Conservation (phyloP, 2,797 vertebrate genomes). For the Anguilla megastoma region DNA sequence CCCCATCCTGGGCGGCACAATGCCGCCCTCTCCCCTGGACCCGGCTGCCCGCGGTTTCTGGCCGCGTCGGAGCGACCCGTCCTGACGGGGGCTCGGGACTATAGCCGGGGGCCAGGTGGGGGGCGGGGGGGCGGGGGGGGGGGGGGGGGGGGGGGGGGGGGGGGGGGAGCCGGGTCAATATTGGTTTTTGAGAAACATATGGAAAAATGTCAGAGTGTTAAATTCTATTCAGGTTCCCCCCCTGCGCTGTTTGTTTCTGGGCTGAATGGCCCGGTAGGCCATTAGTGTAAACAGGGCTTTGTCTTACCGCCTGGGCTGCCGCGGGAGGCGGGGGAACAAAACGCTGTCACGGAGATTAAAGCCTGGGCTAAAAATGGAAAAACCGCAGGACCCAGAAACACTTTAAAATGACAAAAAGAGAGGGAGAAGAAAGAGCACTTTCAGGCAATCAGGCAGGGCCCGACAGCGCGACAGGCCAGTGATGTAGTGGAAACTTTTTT, state of each 20-base stretch:
- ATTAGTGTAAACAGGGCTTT: constrained; percentile 87
- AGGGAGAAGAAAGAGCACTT: constrained; percentile 53
- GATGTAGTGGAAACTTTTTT: constrained; percentile 12
- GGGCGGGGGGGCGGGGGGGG: too few relatives aligned
- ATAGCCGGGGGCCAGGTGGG: constrained; percentile 67
- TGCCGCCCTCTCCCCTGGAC: constrained; percentile 76
- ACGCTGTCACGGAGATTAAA: constrained; percentile 68
- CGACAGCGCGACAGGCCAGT: constrained; percentile 26
- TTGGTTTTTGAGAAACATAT: constrained; percentile 79
- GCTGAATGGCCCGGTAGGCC: constrained; percentile 73
- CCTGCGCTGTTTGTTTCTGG: constrained; percentile 77
- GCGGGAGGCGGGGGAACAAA: constrained; percentile 74
- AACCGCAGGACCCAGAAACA: constrained; percentile 61
- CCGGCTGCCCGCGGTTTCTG: constrained; percentile 71
- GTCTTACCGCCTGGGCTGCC: constrained; percentile 76
- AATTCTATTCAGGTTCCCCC: constrained; percentile 73
- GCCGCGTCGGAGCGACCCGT: constrained; percentile 76
- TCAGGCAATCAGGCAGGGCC: constrained; percentile 47
- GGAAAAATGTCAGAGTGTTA: constrained; percentile 83
- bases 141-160: background rate
- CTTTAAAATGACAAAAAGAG: constrained; percentile 63
- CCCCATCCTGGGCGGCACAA: constrained; percentile 75
- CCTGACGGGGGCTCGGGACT: constrained; percentile 75
- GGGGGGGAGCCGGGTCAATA: constrained; percentile 81
- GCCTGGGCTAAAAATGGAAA: constrained; percentile 65